phyloP scores from a whole-genome alignment of 2,888 invertebrate species.

The Caenorhabditis sp. region DNA sequence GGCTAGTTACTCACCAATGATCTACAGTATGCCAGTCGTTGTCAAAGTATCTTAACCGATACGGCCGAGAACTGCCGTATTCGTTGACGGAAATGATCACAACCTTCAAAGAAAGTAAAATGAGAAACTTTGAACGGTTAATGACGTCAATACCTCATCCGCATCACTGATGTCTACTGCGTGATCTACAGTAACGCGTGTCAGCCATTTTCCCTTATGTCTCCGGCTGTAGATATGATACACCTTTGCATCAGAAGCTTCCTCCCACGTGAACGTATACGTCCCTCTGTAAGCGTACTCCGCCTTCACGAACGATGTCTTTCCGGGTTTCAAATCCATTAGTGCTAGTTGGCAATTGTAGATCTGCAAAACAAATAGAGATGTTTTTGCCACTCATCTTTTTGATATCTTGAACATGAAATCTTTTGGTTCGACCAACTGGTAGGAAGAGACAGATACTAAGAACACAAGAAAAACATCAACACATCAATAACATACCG shows the following conservation, averaged over 20 bases:
- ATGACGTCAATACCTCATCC: constrained; percentile 50
- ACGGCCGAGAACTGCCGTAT: constrained; percentile 46
- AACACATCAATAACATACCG: too few species aligned
- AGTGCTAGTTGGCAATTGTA: constrained; percentile 62
- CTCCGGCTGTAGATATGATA: constrained; percentile 59
- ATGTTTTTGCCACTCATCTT: not conserved
- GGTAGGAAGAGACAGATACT: not conserved
- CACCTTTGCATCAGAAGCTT: constrained; percentile 45
- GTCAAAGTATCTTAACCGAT: constrained; percentile 30
- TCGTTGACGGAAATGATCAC: constrained; percentile 61
- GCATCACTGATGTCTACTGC: constrained; percentile 13
- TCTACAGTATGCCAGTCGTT: constrained; percentile 27
- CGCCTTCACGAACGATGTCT: constrained; percentile 36
- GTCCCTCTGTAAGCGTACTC: constrained; percentile 2
- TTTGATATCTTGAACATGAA: not conserved
- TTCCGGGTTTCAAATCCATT: constrained; percentile 44
- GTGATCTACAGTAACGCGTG: constrained; percentile 12
- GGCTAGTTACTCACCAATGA: constrained; percentile 33
- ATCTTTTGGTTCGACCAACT: not conserved
- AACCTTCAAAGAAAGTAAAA: constrained; percentile 42
- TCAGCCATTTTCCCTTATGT: constrained; percentile 31
- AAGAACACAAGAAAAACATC: too few species aligned
- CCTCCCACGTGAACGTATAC: constrained; percentile 48
- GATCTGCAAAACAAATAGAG: constrained; percentile 27
- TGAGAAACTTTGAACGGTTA: not conserved